These are phyloP conservation scores for Beris morrisii DNA, from an alignment of 2,888 invertebrate species.

Conservation along the genomic window DNA sequence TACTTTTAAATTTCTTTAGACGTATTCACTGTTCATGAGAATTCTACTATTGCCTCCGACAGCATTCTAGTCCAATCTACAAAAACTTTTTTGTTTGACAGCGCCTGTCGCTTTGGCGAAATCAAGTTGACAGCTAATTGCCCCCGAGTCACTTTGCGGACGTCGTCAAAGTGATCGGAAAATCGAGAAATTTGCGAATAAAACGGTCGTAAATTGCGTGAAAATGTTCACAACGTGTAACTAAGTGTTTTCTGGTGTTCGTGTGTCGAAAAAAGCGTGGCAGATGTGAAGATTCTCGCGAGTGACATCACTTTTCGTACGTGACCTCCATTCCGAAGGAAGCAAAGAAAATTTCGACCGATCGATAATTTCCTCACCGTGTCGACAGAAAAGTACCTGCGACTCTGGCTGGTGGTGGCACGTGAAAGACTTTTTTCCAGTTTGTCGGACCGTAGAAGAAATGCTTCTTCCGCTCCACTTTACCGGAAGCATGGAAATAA, in stretches of 20 bases:
- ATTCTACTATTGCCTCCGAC: not conserved
- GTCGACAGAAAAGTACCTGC: conserved; percentile 12
- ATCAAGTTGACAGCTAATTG: conserved; percentile 21
- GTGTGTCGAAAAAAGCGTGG: not conserved
- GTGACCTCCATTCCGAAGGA: conserved; percentile 26
- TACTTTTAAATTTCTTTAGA: conserved; percentile 1
- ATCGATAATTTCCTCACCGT: conserved; percentile 28
- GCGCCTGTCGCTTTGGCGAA: too few species aligned
- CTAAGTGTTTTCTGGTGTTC: not conserved
- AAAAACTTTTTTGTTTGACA: conserved; percentile 16
- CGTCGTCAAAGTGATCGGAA: conserved; percentile 20
- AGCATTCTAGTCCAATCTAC: not conserved
- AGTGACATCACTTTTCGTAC: not conserved
- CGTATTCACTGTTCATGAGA: not conserved
- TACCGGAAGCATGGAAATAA: too few species aligned
- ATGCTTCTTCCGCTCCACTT: too few species aligned
- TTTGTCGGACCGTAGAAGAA: too few species aligned
- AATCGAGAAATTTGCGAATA: not conserved
- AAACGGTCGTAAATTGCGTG: not conserved
- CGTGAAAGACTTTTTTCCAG: too few species aligned
- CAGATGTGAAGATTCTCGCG: conserved; percentile 15
- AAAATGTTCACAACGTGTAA: not conserved
- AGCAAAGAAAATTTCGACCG: conserved; percentile 30
- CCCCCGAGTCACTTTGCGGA: conserved; percentile 30
- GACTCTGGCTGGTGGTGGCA: too few species aligned